Evolutionary conservation across 2,888 invertebrate species (phyloP), one percentile per base, ranked within the genome.

Genomic region (Colletes collaris): DNA sequence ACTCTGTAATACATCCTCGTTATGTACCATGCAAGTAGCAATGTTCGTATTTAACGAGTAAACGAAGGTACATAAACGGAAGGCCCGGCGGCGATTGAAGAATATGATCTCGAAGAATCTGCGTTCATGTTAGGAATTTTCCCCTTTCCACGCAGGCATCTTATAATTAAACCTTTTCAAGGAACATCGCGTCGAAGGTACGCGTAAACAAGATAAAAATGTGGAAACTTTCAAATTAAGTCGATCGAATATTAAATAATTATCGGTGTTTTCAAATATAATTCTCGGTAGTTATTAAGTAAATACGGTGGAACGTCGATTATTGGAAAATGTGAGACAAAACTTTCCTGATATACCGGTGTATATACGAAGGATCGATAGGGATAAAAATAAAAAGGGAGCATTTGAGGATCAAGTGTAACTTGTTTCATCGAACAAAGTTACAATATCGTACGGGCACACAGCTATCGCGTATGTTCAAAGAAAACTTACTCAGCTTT

Each of bases 111-210:
- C 40, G 4, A 56, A 58, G 56, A 53, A 46, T 50, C 35, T 37
- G n/a, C 19, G 50, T 50, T 52, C 27, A 52, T 63, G 52, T 69
- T 52, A 50, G 16, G 16, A 69, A 37, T 52, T 58, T 56, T 44
- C 37, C 11, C 35, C 6, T 56, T n/a, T 27, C 35, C 11, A 35
- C 40, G 16, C 10, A 2, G 4, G 37, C 8, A 16, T 13, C 35
- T 37, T 16, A 56, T 68, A 56, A 56, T 68, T 74, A 50, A 62
- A 63, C 55, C 62, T 44, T 50, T 63, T 7, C 8, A 5, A 50
- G 8, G 19, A 56, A 49, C n/a, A 63, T 6, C 59, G 0, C 35
- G 4, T 46, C 6, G 13, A 7, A 7, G 27, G 3, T 35, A 55
- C 19, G 7, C 3, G 2, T 8, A 10, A 46, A 46, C 44, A 10